phyloP scores from a whole-genome alignment of 2,888 invertebrate species.

The Diplazon laetatorius region DNA sequence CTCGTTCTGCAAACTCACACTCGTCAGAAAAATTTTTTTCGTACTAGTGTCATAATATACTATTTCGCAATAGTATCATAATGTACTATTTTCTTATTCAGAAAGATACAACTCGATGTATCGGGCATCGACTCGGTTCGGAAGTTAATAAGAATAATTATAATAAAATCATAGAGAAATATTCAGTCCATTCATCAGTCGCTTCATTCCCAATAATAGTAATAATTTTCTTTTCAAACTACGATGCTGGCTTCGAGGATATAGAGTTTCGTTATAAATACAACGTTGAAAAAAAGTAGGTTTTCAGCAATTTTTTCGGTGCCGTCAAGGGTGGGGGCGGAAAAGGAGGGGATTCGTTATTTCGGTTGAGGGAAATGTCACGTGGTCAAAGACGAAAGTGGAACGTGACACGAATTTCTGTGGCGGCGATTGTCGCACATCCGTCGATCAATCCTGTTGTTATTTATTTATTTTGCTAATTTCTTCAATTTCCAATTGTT shows the following conservation, averaged over 20 bases:
- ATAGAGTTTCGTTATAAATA: constrained; percentile 36
- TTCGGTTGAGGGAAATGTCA: constrained; percentile 47
- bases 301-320: constrained; percentile 27
- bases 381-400: constrained; percentile 49
- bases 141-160: no score
- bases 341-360: constrained; percentile 13
- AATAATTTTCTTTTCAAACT: no score
- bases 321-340: no score
- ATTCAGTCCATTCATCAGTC: constrained; percentile 28
- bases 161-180: constrained; percentile 57
- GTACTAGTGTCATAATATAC: no score
- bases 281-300: constrained; percentile 29
- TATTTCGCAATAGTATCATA: no score
- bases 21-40: no score
- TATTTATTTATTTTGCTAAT: constrained; percentile 33
- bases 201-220: no score
- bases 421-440: constrained; percentile 62
- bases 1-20: no score
- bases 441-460: constrained; percentile 43
- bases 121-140: no score
- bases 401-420: constrained; percentile 56
- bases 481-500: no score
- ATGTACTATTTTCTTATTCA: no score
- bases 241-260: not conserved
- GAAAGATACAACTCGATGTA: no score